Percentiles rank a stretch among this genome's conserved stretches.
phyloP scores from a whole-genome alignment of 2,797 vertebrate genomes.

The Mastacembelus armatus region DNA sequence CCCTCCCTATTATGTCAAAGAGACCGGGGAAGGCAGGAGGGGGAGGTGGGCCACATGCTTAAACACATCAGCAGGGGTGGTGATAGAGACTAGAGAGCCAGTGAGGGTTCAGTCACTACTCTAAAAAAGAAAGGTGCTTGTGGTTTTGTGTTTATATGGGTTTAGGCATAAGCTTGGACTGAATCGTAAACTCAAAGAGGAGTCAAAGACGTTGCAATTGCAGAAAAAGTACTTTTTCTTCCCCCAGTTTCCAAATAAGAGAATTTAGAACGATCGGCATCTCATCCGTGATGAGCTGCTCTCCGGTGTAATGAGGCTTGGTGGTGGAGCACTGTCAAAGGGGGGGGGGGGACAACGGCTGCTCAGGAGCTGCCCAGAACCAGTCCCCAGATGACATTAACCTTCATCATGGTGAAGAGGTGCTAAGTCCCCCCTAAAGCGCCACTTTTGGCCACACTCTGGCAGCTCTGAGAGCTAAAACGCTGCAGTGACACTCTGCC shows the following conservation, averaged over 20 bases:
- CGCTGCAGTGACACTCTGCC: conserved; percentile 80
- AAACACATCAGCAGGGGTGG: conserved; percentile 56
- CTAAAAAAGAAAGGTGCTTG: conserved; percentile 23
- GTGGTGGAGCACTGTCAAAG: conserved; percentile 61
- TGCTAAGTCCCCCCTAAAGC: conserved; percentile 78
- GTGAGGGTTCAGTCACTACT: conserved; percentile 19
- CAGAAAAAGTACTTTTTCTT: conserved; percentile 54
- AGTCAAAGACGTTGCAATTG: conserved; percentile 44
- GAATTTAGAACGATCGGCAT: conserved; percentile 65
- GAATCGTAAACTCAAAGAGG: conserved; percentile 49
- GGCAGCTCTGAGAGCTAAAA: conserved; percentile 83
- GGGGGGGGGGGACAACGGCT: conserved; percentile 30
- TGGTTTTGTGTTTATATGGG: conserved; percentile 25
- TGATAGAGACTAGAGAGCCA: conserved; percentile 35
- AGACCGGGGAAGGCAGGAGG: conserved; percentile 40
- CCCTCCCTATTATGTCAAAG: conserved; percentile 86
- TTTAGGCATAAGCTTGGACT: neutral
- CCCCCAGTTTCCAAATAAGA: conserved; percentile 60
- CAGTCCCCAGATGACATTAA: conserved; percentile 83
- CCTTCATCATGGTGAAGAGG: conserved; percentile 84
- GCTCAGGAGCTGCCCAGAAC: conserved; percentile 70
- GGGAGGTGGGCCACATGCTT: conserved; percentile 39
- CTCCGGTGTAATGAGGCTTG: conserved; percentile 76
- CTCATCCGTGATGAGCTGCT: conserved; percentile 61
- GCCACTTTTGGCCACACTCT: conserved; percentile 78